A percentile compares a stretch with the other conserved stretches of the same genome.
Conservation (phyloP, 2,113 vertebrate genomes). For the Chloebia gouldiae region DNA sequence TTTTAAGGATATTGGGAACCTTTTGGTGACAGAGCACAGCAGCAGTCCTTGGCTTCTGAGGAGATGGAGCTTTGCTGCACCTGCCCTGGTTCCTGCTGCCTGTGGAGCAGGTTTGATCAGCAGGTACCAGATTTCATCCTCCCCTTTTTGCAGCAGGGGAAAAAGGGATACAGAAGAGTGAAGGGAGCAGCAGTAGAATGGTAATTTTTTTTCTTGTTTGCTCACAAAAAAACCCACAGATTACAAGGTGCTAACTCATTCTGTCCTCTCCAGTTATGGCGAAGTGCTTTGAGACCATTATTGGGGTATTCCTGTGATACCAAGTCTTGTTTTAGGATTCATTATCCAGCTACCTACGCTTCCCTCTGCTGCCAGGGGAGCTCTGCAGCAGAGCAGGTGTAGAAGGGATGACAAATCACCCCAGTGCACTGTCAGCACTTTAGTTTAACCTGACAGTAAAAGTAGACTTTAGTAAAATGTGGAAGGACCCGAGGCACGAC, state of each 20-base stretch:
- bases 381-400: neutral
- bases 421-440: neutral
- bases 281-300: neutral
- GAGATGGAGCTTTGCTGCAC: neutral
- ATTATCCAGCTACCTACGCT: neutral
- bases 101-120: neutral
- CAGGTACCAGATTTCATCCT: neutral
- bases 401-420: rapidly evolving
- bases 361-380: neutral
- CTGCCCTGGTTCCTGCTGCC: neutral
- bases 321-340: neutral
- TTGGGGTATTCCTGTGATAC: rapidly evolving
- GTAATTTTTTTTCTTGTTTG: neutral
- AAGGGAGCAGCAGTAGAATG: neutral
- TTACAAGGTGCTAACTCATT: neutral
- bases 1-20: neutral
- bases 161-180: neutral
- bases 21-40: neutral
- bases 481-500: neutral
- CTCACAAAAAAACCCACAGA: neutral
- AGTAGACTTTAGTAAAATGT: neutral
- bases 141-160: neutral
- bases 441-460: neutral
- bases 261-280: neutral
- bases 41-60: neutral